Evolutionary conservation across 2,888 invertebrate species (phyloP).

Genomic region (Willowsia nigromaculata): DNA sequence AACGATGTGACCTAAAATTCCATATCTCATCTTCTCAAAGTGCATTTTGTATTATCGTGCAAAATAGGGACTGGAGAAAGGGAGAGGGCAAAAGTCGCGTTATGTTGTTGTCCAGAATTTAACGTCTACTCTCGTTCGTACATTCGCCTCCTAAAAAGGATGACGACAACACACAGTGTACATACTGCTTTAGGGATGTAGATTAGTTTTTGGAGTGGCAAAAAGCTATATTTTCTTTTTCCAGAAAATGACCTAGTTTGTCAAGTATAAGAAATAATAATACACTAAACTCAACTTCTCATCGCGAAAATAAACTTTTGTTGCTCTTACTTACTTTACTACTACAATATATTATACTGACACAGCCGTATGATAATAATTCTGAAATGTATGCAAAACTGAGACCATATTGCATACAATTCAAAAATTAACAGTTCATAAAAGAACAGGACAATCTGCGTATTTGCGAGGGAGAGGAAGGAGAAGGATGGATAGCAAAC

Average conservation of each 20-base stretch:
- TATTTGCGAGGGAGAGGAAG: background rate
- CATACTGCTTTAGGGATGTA: background rate
- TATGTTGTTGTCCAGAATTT: constrained; percentile 14
- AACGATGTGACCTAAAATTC: constrained; percentile 64
- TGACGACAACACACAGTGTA: background rate
- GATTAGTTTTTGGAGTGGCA: constrained; percentile 33
- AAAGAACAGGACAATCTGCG: constrained; percentile 53
- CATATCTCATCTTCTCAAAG: constrained; percentile 61
- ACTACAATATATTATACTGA: background rate
- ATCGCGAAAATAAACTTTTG: constrained; percentile 17
- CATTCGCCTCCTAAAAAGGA: background rate
- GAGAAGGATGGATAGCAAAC: background rate
- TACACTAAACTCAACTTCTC: constrained; percentile 3
- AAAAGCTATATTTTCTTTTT: constrained; percentile 25
- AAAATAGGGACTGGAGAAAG: background rate
- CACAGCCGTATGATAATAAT: background rate
- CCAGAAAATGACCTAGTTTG: constrained; percentile 61
- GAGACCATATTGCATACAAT: constrained; percentile 30
- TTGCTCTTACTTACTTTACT: background rate
- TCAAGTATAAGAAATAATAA: constrained; percentile 4
- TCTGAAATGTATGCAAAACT: background rate
- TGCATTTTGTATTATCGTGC: constrained; percentile 24
- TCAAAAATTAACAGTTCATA: constrained; percentile 68
- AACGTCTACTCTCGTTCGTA: background rate
- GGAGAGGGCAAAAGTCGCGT: constrained; percentile 65